Evolutionary conservation across 2,888 invertebrate genomes (phyloP).

Genomic region (Papilio demoleus): DNA sequence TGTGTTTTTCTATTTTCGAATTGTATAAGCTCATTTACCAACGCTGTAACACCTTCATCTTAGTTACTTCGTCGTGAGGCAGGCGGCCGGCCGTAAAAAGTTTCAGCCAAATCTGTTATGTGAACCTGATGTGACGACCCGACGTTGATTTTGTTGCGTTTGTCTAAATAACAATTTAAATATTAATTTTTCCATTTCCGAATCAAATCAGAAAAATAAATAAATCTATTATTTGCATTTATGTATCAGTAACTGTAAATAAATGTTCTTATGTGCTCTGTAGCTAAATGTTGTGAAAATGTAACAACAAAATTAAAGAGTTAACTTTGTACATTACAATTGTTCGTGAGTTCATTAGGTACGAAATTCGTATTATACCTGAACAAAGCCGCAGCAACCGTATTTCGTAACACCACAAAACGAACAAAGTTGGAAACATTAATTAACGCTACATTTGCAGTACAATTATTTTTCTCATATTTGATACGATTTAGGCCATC

Average conservation of each 20-base stretch:
- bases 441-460: conserved; percentile 31
- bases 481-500: neutral
- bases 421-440: conserved; percentile 17
- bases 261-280: neutral
- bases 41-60: too few species aligned
- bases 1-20: too few species aligned
- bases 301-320: neutral
- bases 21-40: too few species aligned
- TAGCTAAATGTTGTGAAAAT: neutral
- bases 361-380: conserved; percentile 24
- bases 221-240: neutral
- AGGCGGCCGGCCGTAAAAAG: too few species aligned
- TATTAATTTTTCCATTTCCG: too few species aligned
- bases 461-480: neutral
- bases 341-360: conserved; percentile 21
- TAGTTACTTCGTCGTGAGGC: too few species aligned
- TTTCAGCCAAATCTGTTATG: too few species aligned
- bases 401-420: conserved; percentile 22
- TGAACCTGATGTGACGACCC: too few species aligned
- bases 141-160: too few species aligned
- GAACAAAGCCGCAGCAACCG: conserved; percentile 17
- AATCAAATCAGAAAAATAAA: too few species aligned
- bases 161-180: too few species aligned
- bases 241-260: neutral
- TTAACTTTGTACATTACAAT: neutral